Conservation (phyloP, 2,888 invertebrate genomes). For the Cryptocephalus moraei region DNA sequence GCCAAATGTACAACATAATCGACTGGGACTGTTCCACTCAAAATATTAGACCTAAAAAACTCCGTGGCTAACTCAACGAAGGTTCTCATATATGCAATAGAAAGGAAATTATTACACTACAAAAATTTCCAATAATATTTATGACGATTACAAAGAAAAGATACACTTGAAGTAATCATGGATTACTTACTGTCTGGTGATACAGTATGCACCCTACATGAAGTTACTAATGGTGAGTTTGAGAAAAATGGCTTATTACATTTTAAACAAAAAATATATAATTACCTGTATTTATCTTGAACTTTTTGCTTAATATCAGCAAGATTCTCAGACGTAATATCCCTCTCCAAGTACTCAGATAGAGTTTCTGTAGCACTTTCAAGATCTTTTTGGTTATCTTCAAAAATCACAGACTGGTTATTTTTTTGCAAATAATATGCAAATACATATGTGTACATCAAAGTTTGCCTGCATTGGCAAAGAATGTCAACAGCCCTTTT, state of each 20-base stretch:
- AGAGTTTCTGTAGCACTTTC: slow-evolving; percentile 96
- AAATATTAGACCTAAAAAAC: no score
- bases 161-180: no score
- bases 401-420: slow-evolving; percentile 98
- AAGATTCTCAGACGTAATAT: slow-evolving; percentile 94
- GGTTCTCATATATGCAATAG: no score
- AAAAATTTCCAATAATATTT: no score
- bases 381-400: slow-evolving; percentile 96
- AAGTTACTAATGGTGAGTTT: no score
- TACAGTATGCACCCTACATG: no score
- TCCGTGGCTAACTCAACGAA: no score
- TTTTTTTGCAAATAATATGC: slow-evolving; percentile 96
- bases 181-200: no score
- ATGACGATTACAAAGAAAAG: no score
- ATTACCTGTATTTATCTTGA: slow-evolving; percentile 88
- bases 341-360: slow-evolving; percentile 95
- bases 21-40: no score
- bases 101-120: no score
- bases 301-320: slow-evolving; percentile 98
- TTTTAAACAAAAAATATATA: slow-evolving; percentile 29
- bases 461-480: slow-evolving; percentile 92
- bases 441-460: slow-evolving; percentile 99
- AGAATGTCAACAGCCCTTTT: slow-evolving; percentile 95
- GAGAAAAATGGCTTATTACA: not conserved
- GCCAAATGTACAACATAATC: no score